These are phyloP conservation scores for Drosophila neonasuta DNA, from an alignment of 2,888 invertebrate species.

Conservation along the genomic window DNA sequence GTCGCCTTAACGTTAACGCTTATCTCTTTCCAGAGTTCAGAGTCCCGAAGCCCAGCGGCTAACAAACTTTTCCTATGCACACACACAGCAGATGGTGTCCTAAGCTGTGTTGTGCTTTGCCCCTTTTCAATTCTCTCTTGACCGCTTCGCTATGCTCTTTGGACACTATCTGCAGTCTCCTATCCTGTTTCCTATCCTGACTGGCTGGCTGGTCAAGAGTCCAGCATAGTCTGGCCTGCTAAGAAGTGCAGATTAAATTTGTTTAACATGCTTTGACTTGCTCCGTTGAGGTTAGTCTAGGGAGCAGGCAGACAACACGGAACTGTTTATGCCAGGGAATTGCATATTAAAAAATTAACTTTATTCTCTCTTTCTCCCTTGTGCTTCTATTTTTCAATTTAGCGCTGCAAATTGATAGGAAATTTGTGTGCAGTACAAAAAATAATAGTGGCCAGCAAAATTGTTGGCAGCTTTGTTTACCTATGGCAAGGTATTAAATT, in stretches of 20 bases:
- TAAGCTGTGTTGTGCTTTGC: no score
- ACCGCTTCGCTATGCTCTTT: conserved; percentile 29
- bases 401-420: conserved; percentile 64
- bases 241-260: conserved; percentile 78
- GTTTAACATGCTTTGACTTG: conserved; percentile 73
- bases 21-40: conserved; percentile 43
- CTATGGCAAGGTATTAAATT: conserved; percentile 42
- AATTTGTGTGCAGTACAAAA: conserved; percentile 33
- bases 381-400: conserved; percentile 50
- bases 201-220: conserved; percentile 40
- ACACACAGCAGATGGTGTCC: conserved; percentile 1
- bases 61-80: conserved; percentile 56
- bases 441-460: conserved; percentile 18
- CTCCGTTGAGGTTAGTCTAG: conserved; percentile 56
- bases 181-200: background rate
- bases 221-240: conserved; percentile 34
- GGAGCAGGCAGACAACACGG: conserved; percentile 16
- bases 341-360: conserved; percentile 77
- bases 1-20: conserved; percentile 47
- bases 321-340: conserved; percentile 55
- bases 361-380: conserved; percentile 39
- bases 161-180: background rate
- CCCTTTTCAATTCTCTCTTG: background rate
- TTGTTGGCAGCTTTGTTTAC: conserved; percentile 48
- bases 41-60: conserved; percentile 10